These are phyloP conservation scores for Halocynthia roretzi DNA, from an alignment of 23 tunicate genomes.

Conservation along the genomic window DNA sequence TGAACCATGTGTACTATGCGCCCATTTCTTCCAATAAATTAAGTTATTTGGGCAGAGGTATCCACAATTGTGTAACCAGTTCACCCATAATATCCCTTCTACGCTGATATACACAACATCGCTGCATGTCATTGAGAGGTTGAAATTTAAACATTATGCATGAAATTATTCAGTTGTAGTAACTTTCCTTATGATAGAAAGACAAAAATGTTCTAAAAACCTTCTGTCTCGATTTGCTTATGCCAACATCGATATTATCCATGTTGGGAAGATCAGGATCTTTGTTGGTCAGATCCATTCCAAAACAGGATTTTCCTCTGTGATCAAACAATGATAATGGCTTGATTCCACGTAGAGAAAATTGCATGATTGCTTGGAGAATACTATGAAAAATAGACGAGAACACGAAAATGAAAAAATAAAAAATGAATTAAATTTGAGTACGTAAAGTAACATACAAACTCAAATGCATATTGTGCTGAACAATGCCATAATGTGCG, in stretches of 20 bases:
- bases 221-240: conserved; percentile 18
- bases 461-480: conserved; percentile 33
- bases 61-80: too few species aligned
- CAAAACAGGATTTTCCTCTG: conserved; percentile 21
- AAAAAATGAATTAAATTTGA: not conserved
- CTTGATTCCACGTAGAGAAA: conserved; percentile 54
- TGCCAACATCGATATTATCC: conserved; percentile 13
- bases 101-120: not conserved
- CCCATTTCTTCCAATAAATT: too few species aligned
- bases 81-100: not conserved
- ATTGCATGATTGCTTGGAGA: conserved; percentile 43
- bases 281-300: conserved; percentile 32
- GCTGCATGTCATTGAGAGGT: too few species aligned
- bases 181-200: too few species aligned
- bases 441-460: conserved; percentile 38
- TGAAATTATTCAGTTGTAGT: too few species aligned
- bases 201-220: not conserved
- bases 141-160: too few species aligned
- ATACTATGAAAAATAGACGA: conserved; percentile 28
- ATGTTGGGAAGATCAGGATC: conserved; percentile 14
- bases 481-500: conserved; percentile 34
- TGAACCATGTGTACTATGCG: too few species aligned
- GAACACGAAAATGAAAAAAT: not conserved
- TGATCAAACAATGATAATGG: conserved; percentile 47
- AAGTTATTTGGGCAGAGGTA: too few species aligned